A percentile compares a stretch with the other conserved stretches of the same genome.
Evolutionary conservation across 2,888 invertebrate genomes (phyloP).

Genomic region (Mythimna albipuncta): DNA sequence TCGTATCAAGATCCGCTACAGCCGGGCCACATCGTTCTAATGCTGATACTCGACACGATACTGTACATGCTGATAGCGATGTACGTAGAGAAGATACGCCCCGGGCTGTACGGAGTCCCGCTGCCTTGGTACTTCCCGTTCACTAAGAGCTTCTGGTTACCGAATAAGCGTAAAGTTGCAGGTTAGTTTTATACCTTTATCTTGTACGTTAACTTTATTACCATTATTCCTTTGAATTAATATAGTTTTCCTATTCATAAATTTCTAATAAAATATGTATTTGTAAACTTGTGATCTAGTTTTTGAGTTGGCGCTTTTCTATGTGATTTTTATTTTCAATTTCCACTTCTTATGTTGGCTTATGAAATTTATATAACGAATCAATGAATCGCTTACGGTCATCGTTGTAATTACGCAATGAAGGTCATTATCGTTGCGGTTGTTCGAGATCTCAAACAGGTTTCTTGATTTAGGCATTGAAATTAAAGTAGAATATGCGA

Average conservation of each 20-base stretch:
- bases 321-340: background rate
- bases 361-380: slow-evolving; percentile 20
- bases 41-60: slow-evolving; percentile 93
- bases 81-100: slow-evolving; percentile 96
- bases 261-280: background rate
- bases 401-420: slow-evolving; percentile 4
- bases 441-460: slow-evolving; percentile 14
- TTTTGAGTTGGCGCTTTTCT: background rate
- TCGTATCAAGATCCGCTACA: slow-evolving; percentile 94
- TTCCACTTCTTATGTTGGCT: background rate
- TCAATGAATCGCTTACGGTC: slow-evolving; percentile 10
- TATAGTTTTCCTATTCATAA: background rate
- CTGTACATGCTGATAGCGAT: slow-evolving; percentile 95
- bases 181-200: slow-evolving; percentile 71
- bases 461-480: background rate
- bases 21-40: slow-evolving; percentile 93
- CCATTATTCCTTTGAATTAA: background rate
- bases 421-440: slow-evolving; percentile 34
- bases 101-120: slow-evolving; percentile 96
- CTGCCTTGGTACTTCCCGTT: slow-evolving; percentile 96
- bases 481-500: background rate
- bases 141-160: slow-evolving; percentile 91
- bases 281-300: background rate
- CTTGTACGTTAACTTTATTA: background rate
- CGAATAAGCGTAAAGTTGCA: slow-evolving; percentile 77